A percentile compares a stretch with the other conserved stretches of the same genome.
Evolutionary conservation across 64 coral and sea anemone species (phyloP).

Genomic region (Exaiptasia diaphana): DNA sequence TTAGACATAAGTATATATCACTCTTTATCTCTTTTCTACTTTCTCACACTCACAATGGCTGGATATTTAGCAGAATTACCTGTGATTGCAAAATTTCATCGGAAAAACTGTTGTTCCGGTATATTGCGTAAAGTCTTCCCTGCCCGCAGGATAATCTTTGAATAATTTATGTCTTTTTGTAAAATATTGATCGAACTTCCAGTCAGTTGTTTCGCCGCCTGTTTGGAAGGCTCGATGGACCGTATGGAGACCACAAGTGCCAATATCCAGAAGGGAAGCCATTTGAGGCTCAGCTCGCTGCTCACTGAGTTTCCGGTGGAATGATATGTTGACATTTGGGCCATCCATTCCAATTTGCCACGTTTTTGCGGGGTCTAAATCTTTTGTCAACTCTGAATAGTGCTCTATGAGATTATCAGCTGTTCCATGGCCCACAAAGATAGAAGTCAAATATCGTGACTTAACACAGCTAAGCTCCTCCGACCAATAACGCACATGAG

Average conservation of each 20-base stretch:
- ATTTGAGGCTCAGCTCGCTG: conserved; percentile 34
- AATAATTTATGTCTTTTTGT: conserved; percentile 56
- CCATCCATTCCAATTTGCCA: conserved; percentile 71
- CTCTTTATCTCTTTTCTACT: background rate
- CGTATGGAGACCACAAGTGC: conserved; percentile 61
- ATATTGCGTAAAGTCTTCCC: conserved; percentile 52
- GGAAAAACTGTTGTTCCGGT: conserved; percentile 64
- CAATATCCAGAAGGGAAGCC: conserved; percentile 36
- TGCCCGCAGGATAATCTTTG: conserved; percentile 63
- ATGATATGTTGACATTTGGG: conserved; percentile 64
- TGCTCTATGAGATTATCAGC: conserved; percentile 32
- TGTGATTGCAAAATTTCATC: conserved; percentile 73
- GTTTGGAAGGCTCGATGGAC: conserved; percentile 70
- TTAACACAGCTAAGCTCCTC: conserved; percentile 11
- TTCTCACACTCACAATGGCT: too few relatives aligned
- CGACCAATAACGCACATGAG: conserved; percentile 45
- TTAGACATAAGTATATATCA: too few relatives aligned
- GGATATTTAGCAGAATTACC: too few relatives aligned
- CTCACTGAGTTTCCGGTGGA: conserved; percentile 41
- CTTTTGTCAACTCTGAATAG: conserved; percentile 56
- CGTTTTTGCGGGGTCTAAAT: conserved; percentile 46
- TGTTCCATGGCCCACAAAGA: conserved; percentile 68
- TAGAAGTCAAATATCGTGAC: conserved; percentile 52
- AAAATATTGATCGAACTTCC: conserved; percentile 56
- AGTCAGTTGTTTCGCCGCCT: conserved; percentile 59